These are phyloP conservation scores for Aulostomus chinensis DNA, from an alignment of 2,797 vertebrate species.

Conservation along the genomic window DNA sequence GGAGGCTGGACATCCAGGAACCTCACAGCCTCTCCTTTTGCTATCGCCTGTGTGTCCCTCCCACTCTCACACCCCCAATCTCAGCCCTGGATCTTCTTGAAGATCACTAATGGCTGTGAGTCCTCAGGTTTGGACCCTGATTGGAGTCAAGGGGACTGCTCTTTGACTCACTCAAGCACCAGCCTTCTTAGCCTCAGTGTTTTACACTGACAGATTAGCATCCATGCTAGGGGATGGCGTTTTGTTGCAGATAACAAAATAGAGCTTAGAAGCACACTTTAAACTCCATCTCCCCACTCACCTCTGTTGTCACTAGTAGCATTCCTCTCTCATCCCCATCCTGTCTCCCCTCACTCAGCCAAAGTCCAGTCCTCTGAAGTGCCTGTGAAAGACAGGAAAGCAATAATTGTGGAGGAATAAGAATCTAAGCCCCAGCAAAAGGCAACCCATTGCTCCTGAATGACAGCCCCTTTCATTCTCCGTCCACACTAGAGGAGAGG, in stretches of 20 bases:
- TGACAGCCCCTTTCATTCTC: conserved; percentile 11
- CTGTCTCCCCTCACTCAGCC: conserved; percentile 50
- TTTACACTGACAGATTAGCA: conserved; percentile 34
- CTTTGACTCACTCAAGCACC: conserved; percentile 46
- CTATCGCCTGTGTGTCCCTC: conserved; percentile 16
- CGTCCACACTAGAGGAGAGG: conserved; percentile 28
- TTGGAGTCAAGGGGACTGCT: conserved; percentile 31
- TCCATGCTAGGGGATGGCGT: conserved; percentile 32
- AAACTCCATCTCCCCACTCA: conserved; percentile 21
- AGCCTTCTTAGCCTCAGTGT: conserved; percentile 44
- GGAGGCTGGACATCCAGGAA: conserved; percentile 32
- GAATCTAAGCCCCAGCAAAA: conserved; percentile 27
- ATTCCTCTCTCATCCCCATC: conserved; percentile 5
- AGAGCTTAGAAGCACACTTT: conserved; percentile 61
- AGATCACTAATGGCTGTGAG: conserved; percentile 19
- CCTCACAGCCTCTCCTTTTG: conserved; percentile 18
- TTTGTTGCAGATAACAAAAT: conserved; percentile 28
- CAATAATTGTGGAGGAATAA: conserved; percentile 58
- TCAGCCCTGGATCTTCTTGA: conserved; percentile 24
- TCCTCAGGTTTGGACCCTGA: conserved; percentile 42
- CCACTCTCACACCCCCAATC: conserved; percentile 1
- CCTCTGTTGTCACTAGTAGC: conserved; percentile 10
- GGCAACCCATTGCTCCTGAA: conserved; percentile 10
- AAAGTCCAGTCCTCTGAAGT: conserved; percentile 77
- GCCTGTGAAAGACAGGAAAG: conserved; percentile 76